phyloP scores from a whole-genome alignment of 1,140 invertebrate genomes.

The Bathynomus jamesi region DNA sequence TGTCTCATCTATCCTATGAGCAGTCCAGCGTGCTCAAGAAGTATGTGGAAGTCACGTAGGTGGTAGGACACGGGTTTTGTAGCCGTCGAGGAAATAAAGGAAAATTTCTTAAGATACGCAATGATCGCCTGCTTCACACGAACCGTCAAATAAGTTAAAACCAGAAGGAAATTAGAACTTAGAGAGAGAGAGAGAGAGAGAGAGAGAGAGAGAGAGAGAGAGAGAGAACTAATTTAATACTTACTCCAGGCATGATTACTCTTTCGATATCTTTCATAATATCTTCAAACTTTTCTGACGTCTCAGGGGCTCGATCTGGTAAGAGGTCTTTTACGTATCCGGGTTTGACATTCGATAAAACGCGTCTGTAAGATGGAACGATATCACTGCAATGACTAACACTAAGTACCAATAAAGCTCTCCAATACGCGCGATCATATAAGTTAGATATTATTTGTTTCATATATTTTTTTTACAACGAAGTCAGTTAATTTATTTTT shows the following conservation, averaged over 20 bases:
- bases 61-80: no score
- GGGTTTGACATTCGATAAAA: constrained; percentile 69
- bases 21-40: no score
- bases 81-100: no score
- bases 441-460: not conserved
- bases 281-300: constrained; percentile 74
- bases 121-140: no score
- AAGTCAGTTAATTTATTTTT: constrained; percentile 4
- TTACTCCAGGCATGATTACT: constrained; percentile 93
- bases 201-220: no score
- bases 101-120: no score
- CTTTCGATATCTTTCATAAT: constrained; percentile 83
- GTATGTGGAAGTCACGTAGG: no score
- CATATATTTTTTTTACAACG: constrained; percentile 8
- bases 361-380: constrained; percentile 53
- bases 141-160: no score
- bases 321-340: constrained; percentile 74
- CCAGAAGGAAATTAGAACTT: no score
- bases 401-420: not conserved
- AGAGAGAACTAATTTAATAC: no score
- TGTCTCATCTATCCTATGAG: no score
- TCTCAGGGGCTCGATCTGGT: constrained; percentile 69
- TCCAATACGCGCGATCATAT: not conserved
- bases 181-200: no score
- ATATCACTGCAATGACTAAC: not conserved